Percentiles rank a stretch among this genome's conserved stretches.
Evolutionary conservation across 2,113 vertebrate genomes (phyloP).

Genomic region (Crotalus horridus): DNA sequence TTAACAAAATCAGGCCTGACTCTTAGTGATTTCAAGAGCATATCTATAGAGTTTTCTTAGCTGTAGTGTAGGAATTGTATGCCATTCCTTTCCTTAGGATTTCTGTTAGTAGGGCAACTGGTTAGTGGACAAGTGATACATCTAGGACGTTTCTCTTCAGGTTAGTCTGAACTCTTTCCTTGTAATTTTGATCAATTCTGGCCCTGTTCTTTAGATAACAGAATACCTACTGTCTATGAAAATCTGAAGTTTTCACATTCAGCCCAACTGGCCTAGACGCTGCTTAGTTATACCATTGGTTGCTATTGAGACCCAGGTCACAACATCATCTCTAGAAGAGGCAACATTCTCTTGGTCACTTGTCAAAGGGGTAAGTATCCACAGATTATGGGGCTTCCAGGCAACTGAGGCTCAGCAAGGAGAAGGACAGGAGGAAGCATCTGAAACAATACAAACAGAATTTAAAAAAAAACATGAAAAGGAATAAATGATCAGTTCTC

Average conservation of each 20-base stretch:
- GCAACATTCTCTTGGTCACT: not conserved
- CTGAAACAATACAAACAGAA: not conserved
- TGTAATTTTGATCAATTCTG: not conserved
- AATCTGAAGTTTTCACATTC: not conserved
- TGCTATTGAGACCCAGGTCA: not conserved
- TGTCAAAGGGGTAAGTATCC: not conserved
- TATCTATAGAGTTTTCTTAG: not conserved
- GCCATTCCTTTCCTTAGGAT: not conserved
- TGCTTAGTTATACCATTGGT: not conserved
- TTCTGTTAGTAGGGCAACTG: not conserved
- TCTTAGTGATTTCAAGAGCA: not conserved
- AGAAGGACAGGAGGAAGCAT: not conserved
- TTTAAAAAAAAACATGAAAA: not conserved
- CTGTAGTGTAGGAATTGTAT: not conserved
- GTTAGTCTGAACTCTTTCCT: not conserved
- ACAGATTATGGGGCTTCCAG: not conserved
- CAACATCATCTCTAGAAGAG: not conserved
- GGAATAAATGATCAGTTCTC: not conserved
- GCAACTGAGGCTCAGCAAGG: not conserved
- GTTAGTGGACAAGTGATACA: not conserved
- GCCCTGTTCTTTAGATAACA: not conserved
- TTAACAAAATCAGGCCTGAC: not conserved
- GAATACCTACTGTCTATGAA: not conserved
- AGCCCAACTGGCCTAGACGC: not conserved
- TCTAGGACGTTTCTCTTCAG: not conserved